Conservation (phyloP, 2,113 vertebrate genomes). For the western clawed frog (Xenopus tropicalis) region UCB_Xtro_10.0 CM004451.2:5230501-5231000, state of each 20-base stretch:
- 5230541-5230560: neutral
- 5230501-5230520: neutral
- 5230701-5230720: no score
- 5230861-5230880: neutral
- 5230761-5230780: no score
- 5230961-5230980: slow-evolving; percentile 33
- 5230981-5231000: neutral
- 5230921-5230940: slow-evolving; percentile 1
- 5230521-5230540: neutral
- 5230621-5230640: no score
- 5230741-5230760: no score
- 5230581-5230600: neutral
- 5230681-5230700: no score
- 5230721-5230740: no score
- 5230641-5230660: no score
- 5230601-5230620: no score
- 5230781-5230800: neutral
- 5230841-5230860: neutral
- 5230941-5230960: slow-evolving; percentile 24
- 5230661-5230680: no score
- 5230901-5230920: neutral
- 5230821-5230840: neutral
- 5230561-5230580: neutral
- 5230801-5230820: neutral
- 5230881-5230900: neutral